Evolutionary conservation across 2,113 vertebrate species (phyloP).

Genomic region (Proteles cristata): DNA sequence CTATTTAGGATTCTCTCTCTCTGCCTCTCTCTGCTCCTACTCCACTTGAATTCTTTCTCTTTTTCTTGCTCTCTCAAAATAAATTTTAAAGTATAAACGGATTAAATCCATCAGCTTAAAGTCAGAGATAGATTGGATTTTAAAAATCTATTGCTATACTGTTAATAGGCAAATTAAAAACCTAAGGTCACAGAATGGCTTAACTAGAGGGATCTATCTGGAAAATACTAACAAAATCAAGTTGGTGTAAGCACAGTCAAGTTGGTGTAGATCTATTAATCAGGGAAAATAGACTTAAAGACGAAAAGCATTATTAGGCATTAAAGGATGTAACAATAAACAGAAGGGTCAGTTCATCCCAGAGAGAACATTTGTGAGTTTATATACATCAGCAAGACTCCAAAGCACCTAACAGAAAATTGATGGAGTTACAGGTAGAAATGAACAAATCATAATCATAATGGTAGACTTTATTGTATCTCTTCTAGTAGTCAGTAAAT

Average conservation of each 20-base stretch:
- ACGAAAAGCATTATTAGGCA: background rate
- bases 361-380: background rate
- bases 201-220: background rate
- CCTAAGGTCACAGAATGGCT: background rate
- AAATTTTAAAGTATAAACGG: background rate
- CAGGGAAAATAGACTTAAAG: background rate
- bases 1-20: no score
- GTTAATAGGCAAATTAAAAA: background rate
- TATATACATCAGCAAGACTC: background rate
- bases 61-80: no score
- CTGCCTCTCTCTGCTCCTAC: no score
- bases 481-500: background rate
- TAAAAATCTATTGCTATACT: background rate
- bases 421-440: background rate
- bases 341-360: background rate
- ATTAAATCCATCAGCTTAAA: slow-evolving; percentile 15
- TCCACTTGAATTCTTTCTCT: no score
- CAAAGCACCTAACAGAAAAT: background rate
- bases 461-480: background rate
- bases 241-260: background rate
- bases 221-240: background rate
- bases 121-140: background rate
- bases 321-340: background rate
- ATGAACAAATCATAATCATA: background rate
- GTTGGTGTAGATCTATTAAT: background rate